Evolutionary conservation across 2,888 invertebrate species (phyloP), one percentile per base, ranked within the genome.

Genomic region (Autographa pulchrina): DNA sequence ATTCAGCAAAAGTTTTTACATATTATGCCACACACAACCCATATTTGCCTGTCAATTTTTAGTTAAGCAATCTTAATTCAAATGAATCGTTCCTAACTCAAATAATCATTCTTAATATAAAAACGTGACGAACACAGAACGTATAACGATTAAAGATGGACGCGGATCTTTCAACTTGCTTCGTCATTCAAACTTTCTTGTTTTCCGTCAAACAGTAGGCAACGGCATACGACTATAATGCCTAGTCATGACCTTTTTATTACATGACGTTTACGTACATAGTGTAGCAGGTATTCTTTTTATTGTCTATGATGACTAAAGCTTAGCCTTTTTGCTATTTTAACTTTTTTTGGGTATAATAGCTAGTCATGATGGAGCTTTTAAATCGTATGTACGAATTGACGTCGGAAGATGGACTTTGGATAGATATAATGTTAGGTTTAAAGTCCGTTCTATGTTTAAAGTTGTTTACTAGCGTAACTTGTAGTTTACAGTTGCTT

Each of bases 61-160:
- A 20, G 9, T 54, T 3, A 7, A 56, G 25, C 54, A 56, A 20
- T 56, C 54, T 56, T 56, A 56, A 56, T 56, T 56, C 54, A 56
- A 56, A 56, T 56, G 25, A 20, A 56, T 25, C 18, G 54, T 20
- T 56, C 54, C 13, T 56, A 56, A 56, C 14, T 56, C 54, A 56
- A 56, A 56, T 56, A 56, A 20, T 56, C 20, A 18, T 56, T 56
- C 54, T 56, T 56, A 56, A 56, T 56, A 56, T 56, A 56, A 56
- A 56, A 56, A 13, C 54, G 54, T 56, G 54, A 56, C 25, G 54
- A 20, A 20, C 20, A 3, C 20, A 4, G 54, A 54, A 9, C 20
- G 54, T 56, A 11, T 56, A 20, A 56, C 16, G 54, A 20, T 56
- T 25, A 56, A 25, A 25, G 54, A 56, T 25, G 54, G 54, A 56